Percentiles rank a stretch among this genome's conserved stretches.
Conservation (phyloP, 1,140 invertebrate species). For the Eriosoma lanigerum region DNA sequence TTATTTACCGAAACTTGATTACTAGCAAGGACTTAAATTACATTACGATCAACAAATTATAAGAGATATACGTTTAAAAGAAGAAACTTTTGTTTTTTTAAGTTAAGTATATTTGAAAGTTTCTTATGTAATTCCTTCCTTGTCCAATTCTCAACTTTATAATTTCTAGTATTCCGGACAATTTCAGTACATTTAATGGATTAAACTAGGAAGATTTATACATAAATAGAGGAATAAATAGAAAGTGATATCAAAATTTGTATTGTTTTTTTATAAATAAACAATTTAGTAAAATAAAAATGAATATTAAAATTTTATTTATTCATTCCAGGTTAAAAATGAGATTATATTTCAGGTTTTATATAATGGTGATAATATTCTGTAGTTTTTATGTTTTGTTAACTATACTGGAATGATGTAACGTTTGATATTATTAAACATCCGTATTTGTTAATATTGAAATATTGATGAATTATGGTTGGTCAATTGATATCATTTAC, state of each 20-base stretch:
- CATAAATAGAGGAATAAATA: no score
- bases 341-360: neutral
- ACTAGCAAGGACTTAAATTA: neutral
- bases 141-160: neutral
- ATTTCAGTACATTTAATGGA: neutral
- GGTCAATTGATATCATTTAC: constrained; percentile 16
- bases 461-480: neutral
- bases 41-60: neutral
- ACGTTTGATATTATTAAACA: neutral
- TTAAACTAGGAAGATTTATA: constrained; percentile 8
- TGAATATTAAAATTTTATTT: no score
- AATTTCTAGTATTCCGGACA: neutral
- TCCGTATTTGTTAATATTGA: neutral
- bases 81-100: neutral
- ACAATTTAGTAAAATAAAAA: no score
- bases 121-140: constrained; percentile 1
- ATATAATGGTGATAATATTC: neutral
- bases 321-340: no score
- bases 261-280: no score
- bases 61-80: neutral
- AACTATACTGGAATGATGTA: no score
- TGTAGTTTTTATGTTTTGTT: neutral
- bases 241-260: no score
- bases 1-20: neutral
- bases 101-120: constrained; percentile 5